A percentile compares a stretch with the other conserved stretches of the same genome.
These are phyloP conservation scores for Megaceryle alcyon DNA, from an alignment of 2,797 vertebrate genomes.

Conservation along the genomic window DNA sequence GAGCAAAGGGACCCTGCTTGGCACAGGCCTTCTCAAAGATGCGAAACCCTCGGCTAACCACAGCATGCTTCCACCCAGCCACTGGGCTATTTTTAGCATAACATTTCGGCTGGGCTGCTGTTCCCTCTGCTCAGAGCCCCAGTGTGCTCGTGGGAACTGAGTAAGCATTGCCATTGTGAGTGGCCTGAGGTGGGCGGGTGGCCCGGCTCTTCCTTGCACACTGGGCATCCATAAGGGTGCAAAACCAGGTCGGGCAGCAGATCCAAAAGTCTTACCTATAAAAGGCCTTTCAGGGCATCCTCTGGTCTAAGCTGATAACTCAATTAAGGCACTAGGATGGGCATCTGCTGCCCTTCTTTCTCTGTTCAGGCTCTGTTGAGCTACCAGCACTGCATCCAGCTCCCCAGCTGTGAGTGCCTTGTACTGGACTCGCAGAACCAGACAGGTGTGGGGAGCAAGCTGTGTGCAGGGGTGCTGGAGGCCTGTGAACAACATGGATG, in stretches of 20 bases:
- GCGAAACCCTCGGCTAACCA: background rate
- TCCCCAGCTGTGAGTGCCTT: background rate
- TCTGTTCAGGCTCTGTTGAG: background rate
- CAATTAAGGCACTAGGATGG: background rate
- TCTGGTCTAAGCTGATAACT: conserved; percentile 46
- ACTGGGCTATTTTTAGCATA: background rate
- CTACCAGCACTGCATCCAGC: background rate
- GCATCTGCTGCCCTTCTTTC: conserved; percentile 34
- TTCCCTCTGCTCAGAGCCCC: background rate
- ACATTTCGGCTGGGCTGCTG: background rate
- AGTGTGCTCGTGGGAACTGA: background rate
- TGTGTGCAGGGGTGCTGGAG: background rate
- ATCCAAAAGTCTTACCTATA: background rate
- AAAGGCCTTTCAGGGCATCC: background rate
- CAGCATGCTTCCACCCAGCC: background rate
- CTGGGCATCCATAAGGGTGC: accelerated
- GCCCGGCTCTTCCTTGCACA: accelerated
- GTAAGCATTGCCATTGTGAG: background rate
- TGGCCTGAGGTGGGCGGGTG: accelerated
- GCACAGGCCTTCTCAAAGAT: background rate
- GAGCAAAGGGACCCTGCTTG: background rate
- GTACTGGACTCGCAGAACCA: background rate
- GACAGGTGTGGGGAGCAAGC: accelerated
- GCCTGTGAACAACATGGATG: accelerated
- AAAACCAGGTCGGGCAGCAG: background rate